Evolutionary conservation across 1,140 invertebrate genomes (phyloP).

Genomic region (Lepidurus couesii): DNA sequence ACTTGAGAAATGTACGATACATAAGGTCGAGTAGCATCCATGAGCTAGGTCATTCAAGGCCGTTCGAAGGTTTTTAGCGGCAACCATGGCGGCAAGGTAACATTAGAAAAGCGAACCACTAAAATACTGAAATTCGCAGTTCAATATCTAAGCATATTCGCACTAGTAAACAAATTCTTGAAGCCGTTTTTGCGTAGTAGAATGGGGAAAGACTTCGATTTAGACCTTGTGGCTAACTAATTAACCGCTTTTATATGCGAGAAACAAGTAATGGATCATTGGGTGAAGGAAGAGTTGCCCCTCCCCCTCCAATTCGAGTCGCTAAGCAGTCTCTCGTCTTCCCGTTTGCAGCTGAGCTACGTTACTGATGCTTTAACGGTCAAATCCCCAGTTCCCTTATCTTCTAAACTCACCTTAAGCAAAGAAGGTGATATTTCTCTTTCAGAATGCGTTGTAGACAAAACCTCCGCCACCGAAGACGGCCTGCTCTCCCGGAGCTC

Average conservation of each 20-base stretch:
- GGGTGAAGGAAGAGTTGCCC: not conserved
- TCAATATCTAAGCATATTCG: no score
- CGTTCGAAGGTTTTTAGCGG: no score
- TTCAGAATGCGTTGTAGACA: not conserved
- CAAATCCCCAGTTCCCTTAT: not conserved
- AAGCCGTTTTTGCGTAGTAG: not conserved
- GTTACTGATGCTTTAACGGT: not conserved
- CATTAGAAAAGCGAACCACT: no score
- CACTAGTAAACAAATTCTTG: not conserved
- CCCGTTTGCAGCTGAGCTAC: constrained; percentile 2
- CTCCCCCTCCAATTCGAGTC: not conserved
- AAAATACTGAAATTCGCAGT: no score
- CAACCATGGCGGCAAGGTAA: no score
- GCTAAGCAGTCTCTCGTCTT: not conserved
- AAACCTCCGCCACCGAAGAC: not conserved
- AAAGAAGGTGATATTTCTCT: constrained; percentile 10
- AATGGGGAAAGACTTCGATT: not conserved
- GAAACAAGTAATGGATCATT: constrained; percentile 5
- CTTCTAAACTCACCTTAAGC: not conserved
- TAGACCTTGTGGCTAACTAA: not conserved
- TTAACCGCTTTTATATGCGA: not conserved
- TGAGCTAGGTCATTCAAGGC: no score
- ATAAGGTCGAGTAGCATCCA: no score
- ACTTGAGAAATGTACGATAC: no score
- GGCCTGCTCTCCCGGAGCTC: not conserved